Percentiles rank a stretch among this genome's conserved stretches.
Conservation (phyloP, 2,113 vertebrate genomes). For the Cyanoramphus novaezelandiae region DNA sequence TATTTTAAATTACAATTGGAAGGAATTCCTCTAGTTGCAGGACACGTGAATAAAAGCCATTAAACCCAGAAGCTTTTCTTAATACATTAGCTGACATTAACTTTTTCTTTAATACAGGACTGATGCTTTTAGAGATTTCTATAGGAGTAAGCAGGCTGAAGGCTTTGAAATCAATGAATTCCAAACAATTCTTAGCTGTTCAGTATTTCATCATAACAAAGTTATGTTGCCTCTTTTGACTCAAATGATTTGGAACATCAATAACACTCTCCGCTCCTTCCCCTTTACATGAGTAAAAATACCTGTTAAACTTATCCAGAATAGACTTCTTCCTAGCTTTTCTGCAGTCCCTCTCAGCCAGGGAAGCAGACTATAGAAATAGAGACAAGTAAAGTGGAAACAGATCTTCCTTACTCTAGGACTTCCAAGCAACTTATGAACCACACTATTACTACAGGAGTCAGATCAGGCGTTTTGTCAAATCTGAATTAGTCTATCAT, state of each 20-base stretch:
- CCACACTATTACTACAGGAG: neutral
- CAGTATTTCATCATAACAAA: neutral
- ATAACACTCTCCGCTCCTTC: neutral
- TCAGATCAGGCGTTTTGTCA: neutral
- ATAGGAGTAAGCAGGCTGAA: neutral
- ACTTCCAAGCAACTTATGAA: neutral
- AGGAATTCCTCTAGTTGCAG: neutral
- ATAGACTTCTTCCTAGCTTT: neutral
- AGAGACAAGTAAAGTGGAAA: neutral
- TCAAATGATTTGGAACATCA: neutral
- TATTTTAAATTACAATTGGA: neutral
- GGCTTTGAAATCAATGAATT: neutral
- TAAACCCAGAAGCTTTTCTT: neutral
- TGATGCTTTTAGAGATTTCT: neutral
- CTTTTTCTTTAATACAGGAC: neutral
- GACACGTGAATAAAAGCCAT: neutral
- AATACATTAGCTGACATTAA: neutral
- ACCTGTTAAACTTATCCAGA: neutral
- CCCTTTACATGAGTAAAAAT: neutral
- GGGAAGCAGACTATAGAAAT: neutral
- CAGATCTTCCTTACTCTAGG: neutral
- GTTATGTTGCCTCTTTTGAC: neutral
- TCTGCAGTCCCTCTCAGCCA: neutral
- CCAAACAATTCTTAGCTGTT: neutral
- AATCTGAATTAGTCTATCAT: neutral